Percentiles rank a stretch among this genome's conserved stretches.
phyloP scores from a whole-genome alignment of 2,888 invertebrate species.

The Mechanitis messenoides region DNA sequence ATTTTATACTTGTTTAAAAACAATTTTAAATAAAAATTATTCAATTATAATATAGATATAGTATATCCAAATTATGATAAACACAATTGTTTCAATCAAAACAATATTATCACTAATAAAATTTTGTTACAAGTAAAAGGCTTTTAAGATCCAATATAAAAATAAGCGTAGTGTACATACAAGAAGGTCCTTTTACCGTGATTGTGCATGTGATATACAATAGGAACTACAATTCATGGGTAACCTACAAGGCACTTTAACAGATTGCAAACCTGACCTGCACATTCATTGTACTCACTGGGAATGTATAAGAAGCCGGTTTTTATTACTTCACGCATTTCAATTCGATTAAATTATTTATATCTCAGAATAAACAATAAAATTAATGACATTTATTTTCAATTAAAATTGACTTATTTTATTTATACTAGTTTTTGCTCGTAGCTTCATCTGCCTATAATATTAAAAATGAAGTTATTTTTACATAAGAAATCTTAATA shows the following conservation, averaged over 20 bases:
- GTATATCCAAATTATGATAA: not conserved
- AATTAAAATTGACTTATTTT: too few species aligned
- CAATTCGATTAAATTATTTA: too few species aligned
- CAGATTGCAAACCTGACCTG: constrained; percentile 50
- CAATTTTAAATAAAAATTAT: too few species aligned
- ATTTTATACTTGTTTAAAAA: too few species aligned
- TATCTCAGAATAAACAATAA: too few species aligned
- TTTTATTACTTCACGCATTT: not conserved
- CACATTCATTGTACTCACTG: constrained; percentile 19
- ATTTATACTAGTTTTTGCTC: too few species aligned
- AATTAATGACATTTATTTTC: too few species aligned
- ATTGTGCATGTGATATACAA: constrained; percentile 22
- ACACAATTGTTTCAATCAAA: not conserved
- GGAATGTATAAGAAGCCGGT: constrained; percentile 12
- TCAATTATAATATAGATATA: too few species aligned
- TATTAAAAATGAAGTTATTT: too few species aligned
- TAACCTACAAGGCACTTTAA: constrained; percentile 40
- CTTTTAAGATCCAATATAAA: constrained; percentile 6
- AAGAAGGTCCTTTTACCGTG: constrained; percentile 19
- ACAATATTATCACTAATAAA: not conserved
- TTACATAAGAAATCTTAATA: too few species aligned
- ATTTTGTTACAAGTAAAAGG: not conserved
- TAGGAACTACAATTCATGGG: constrained; percentile 28
- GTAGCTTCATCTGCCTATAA: too few species aligned
- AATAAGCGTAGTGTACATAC: constrained; percentile 11